Evolutionary conservation across 1,140 invertebrate genomes (phyloP).

Genomic region (Ladona fulva): DNA sequence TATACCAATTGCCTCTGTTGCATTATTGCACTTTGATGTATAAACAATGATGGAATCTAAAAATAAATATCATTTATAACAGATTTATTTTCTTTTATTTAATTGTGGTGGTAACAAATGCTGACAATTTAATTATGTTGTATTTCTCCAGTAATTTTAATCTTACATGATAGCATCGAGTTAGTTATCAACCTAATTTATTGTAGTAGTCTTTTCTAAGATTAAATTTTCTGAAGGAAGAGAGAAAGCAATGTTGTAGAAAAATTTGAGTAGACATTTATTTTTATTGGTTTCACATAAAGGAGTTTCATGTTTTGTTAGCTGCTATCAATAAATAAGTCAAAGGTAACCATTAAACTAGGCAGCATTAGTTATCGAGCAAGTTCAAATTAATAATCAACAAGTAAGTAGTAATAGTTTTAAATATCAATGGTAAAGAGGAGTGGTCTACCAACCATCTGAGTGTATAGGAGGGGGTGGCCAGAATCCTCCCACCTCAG

Average conservation of each 20-base stretch:
- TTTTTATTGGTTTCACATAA: too few relatives aligned
- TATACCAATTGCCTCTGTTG: constrained; percentile 5
- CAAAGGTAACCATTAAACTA: too few relatives aligned
- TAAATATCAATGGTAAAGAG: too few relatives aligned
- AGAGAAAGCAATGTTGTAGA: neutral
- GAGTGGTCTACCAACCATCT: too few relatives aligned
- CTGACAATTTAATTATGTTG: neutral
- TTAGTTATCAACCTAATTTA: neutral
- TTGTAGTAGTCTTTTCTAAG: neutral
- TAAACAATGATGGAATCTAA: neutral
- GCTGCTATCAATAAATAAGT: too few relatives aligned
- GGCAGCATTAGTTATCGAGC: too few relatives aligned
- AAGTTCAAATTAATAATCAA: too few relatives aligned
- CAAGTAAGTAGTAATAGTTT: too few relatives aligned
- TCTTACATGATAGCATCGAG: neutral
- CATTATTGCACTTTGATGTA: constrained; percentile 7
- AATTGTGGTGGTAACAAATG: too few relatives aligned
- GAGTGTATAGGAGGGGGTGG: too few relatives aligned
- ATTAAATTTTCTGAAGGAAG: neutral
- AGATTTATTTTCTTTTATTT: neutral
- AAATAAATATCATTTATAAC: constrained; percentile 8
- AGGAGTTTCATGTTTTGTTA: too few relatives aligned
- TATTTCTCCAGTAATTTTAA: neutral
- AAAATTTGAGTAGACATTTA: neutral
- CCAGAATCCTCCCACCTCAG: too few relatives aligned